Conservation (phyloP, 92 coral and sea anemone species). For the Epizoanthus rinbou region DNA sequence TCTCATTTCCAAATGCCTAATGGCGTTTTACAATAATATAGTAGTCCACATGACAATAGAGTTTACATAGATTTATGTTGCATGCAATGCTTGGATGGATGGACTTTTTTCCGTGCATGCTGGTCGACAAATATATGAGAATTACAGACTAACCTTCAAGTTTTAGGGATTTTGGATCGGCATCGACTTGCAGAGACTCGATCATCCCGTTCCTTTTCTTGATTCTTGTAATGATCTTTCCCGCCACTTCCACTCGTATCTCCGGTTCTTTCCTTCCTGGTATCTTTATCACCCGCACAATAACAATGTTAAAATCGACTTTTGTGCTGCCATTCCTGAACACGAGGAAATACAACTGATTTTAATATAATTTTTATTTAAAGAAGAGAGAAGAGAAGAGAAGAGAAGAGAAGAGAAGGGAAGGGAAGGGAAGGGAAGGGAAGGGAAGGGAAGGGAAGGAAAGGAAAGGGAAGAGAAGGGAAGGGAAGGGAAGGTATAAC, state of each 20-base stretch:
- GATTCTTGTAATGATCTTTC: slow-evolving; percentile 15
- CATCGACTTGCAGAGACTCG: slow-evolving; percentile 16
- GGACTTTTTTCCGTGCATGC: neutral
- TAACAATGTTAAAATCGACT: slow-evolving; percentile 28
- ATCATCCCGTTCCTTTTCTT: slow-evolving; percentile 8
- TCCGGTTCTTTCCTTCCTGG: slow-evolving; percentile 28
- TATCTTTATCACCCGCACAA: slow-evolving; percentile 19
- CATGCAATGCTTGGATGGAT: neutral
- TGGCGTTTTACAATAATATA: too few relatives aligned
- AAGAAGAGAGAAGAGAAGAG: too few relatives aligned
- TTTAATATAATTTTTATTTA: neutral
- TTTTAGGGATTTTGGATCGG: slow-evolving; percentile 13
- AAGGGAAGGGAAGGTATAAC: too few relatives aligned
- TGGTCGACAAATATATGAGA: neutral
- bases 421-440: too few relatives aligned
- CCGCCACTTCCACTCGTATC: slow-evolving; percentile 34
- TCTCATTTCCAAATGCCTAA: too few relatives aligned
- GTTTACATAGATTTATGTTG: too few relatives aligned
- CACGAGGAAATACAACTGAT: neutral
- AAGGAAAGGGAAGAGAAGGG: too few relatives aligned
- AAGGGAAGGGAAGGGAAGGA: too few relatives aligned
- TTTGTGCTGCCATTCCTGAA: slow-evolving; percentile 29
- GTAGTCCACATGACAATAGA: too few relatives aligned
- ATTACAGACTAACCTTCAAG: slow-evolving; percentile 1
- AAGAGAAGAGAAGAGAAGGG: too few relatives aligned